Base-by-base conservation (phyloP, 2,888 invertebrate genomes). In the Himalopsyche anomala region DNA sequence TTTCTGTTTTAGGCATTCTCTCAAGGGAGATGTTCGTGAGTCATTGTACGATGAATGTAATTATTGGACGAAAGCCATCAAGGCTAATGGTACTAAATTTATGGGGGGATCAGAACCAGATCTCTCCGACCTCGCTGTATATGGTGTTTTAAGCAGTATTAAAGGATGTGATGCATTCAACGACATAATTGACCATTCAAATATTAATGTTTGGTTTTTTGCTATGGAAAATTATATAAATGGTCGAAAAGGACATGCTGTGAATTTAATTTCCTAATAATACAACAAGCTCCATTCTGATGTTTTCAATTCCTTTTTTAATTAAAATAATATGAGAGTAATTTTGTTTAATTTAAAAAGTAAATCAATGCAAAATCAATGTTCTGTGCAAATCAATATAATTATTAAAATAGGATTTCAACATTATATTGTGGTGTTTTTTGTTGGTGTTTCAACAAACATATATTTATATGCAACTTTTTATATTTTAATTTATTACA, bases 151-250 rank as follows among this genome's bases (percentile, higher is more conserved):
- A 5, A 96, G 95, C 91, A 98, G 98, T 90, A 98, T 99, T 90
- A 98, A 99, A 92, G 99, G 99, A 0, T 98, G 98, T 90, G 91
- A 93, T 69, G 98, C 99, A 0, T 99, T 99, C 91, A 92, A 95
- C 89, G 99, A 99, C 91, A 92, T 96, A 80, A 91, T 96, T 55
- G 89, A 93, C 3, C 93, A 97, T 89, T 97, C 98, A 0, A 94
- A 95, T 82, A 95, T 99, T 83, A 94, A 94, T 56, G 91, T 90
- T 38, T 97, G 99, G 99, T 99, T 96, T 91, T 93, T 94, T 89
- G 93, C 94, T 12, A 96, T 97, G 91, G 96, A 96, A 90, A 92
- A 94, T 56, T 93, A 92, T 87, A 94, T 97, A 45, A 90, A 93
- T 36, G 91, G 91, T 81, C 95, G 94, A 90, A 92, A 92, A 90